A percentile compares a stretch with the other conserved stretches of the same genome.
Conservation (phyloP, 2,113 vertebrate genomes). For the Micromys minutus region DNA sequence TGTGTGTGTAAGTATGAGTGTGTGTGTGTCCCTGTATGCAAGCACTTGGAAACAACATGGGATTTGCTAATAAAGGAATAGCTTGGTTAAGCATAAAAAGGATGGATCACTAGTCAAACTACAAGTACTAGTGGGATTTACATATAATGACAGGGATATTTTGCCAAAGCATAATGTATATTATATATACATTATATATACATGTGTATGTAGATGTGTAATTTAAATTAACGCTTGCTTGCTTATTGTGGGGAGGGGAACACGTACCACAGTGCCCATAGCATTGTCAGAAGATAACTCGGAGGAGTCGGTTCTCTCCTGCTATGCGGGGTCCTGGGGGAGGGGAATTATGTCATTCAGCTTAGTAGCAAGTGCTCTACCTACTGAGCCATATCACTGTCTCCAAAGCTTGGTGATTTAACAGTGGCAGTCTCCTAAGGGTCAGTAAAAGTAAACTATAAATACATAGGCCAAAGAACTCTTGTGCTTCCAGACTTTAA, state of each 20-base stretch:
- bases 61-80: constrained; percentile 33
- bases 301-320: neutral
- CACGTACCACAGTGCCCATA: neutral
- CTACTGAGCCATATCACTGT: neutral
- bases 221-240: neutral
- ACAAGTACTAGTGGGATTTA: constrained; percentile 13
- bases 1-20: neutral
- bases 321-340: neutral
- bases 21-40: neutral
- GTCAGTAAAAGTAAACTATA: neutral
- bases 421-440: neutral
- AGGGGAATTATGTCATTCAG: neutral
- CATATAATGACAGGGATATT: neutral
- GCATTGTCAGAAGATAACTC: no score
- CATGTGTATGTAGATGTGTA: neutral
- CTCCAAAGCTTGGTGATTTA: neutral
- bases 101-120: neutral
- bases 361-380: neutral
- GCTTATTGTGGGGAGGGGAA: neutral
- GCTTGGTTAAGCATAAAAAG: constrained; percentile 19
- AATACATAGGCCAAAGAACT: neutral
- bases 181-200: neutral
- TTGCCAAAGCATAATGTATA: neutral
- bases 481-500: neutral
- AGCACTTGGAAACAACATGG: neutral